Evolutionary conservation across 2,888 invertebrate genomes (phyloP).

Genomic region (Drosophila histrio): DNA sequence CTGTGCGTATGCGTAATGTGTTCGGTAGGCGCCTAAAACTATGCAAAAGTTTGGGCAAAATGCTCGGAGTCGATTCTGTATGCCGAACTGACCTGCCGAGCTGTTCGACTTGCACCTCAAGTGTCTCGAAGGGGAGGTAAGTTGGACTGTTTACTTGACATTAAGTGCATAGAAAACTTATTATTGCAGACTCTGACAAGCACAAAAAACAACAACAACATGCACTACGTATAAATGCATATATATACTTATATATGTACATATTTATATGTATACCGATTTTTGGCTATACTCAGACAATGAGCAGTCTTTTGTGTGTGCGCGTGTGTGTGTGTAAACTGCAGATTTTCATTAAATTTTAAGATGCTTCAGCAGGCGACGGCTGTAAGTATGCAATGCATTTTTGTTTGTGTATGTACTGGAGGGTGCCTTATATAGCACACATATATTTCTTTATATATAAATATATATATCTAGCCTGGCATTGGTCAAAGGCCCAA

Average conservation of each 20-base stretch:
- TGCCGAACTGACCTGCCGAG: slow-evolving; percentile 49
- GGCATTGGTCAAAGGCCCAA: slow-evolving; percentile 70
- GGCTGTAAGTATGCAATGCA: slow-evolving; percentile 63
- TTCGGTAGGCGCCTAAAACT: slow-evolving; percentile 61
- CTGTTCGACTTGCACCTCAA: slow-evolving; percentile 48
- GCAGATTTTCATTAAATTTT: slow-evolving; percentile 80
- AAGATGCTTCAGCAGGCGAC: slow-evolving; percentile 58
- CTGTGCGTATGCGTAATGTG: slow-evolving; percentile 71
- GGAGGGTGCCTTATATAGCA: slow-evolving; percentile 32
- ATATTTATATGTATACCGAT: slow-evolving; percentile 43
- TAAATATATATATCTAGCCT: slow-evolving; percentile 23
- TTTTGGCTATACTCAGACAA: slow-evolving; percentile 63
- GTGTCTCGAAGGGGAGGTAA: slow-evolving; percentile 8
- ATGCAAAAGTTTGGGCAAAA: slow-evolving; percentile 57
- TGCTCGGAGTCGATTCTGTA: slow-evolving; percentile 1
- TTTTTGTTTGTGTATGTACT: slow-evolving; percentile 67
- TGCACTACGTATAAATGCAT: slow-evolving; percentile 24
- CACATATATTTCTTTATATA: slow-evolving; percentile 4
- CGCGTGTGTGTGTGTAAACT: slow-evolving; percentile 33
- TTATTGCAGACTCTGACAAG: slow-evolving; percentile 78
- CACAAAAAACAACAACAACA: slow-evolving; percentile 66
- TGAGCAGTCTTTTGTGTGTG: slow-evolving; percentile 26
- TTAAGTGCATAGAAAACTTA: slow-evolving; percentile 77
- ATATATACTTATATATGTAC: slow-evolving; percentile 28
- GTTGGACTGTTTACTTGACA: slow-evolving; percentile 76